Percentiles rank a stretch among this genome's conserved stretches.
Conservation (phyloP, 1,140 invertebrate species). For the Fopius arisanus region DNA sequence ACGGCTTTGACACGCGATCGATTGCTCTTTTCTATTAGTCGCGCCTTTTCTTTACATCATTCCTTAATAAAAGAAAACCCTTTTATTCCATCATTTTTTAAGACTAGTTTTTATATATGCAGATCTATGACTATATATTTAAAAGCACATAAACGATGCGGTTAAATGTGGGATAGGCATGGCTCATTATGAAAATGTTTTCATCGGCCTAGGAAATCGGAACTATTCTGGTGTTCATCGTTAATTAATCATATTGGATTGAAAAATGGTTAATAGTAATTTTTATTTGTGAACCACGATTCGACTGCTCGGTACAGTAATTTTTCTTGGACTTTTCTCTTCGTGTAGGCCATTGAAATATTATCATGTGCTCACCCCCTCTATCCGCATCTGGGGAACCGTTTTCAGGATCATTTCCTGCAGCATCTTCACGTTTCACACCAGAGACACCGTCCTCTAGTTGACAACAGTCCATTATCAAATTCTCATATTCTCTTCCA, state of each 20-base stretch:
- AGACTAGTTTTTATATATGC: too few relatives aligned
- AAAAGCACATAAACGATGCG: neutral
- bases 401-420: slow-evolving; percentile 83
- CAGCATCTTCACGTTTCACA: slow-evolving; percentile 80
- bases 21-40: neutral
- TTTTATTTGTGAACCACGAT: too few relatives aligned
- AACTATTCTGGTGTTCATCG: too few relatives aligned
- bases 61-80: too few relatives aligned
- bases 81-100: too few relatives aligned
- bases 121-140: too few relatives aligned
- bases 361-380: slow-evolving; percentile 66
- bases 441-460: slow-evolving; percentile 80
- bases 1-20: slow-evolving; percentile 6
- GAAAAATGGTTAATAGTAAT: too few relatives aligned
- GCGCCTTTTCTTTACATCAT: too few relatives aligned
- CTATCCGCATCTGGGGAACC: slow-evolving; percentile 86
- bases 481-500: slow-evolving; percentile 87
- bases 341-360: neutral
- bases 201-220: too few relatives aligned
- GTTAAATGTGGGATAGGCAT: neutral
- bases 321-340: neutral
- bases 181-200: too few relatives aligned
- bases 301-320: too few relatives aligned
- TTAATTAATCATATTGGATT: too few relatives aligned
- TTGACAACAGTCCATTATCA: slow-evolving; percentile 93